Conservation (phyloP, 2,888 invertebrate species). For the Tricholauxania praeusta region DNA sequence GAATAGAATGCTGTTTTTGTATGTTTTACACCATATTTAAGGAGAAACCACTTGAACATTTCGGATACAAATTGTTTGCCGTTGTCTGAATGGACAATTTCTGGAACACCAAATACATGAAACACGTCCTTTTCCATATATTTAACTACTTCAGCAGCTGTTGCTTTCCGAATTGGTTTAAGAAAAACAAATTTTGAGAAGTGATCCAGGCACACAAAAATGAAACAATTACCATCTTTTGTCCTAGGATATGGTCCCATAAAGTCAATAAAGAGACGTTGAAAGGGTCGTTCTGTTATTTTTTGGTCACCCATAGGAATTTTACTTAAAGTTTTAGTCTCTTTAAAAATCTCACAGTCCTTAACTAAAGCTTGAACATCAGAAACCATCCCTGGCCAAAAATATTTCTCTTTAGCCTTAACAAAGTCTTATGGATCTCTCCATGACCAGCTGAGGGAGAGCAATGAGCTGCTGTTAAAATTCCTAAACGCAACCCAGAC, state of each 20-base stretch:
- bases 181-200: conserved; percentile 33
- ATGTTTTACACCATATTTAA: conserved; percentile 35
- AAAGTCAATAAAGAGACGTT: conserved; percentile 36
- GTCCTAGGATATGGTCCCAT: conserved; percentile 37
- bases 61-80: conserved; percentile 48
- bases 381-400: conserved; percentile 41
- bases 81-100: conserved; percentile 50
- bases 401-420: conserved; percentile 28
- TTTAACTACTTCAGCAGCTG: too few relatives aligned
- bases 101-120: conserved; percentile 50
- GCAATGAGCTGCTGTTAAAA: conserved; percentile 20
- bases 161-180: too few relatives aligned
- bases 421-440: conserved; percentile 22
- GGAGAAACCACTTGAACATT: conserved; percentile 37
- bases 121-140: conserved; percentile 10
- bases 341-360: conserved; percentile 38
- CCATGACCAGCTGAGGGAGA: conserved; percentile 33
- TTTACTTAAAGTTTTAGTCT: background rate
- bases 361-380: conserved; percentile 33
- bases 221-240: background rate
- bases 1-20: conserved; percentile 45
- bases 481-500: background rate
- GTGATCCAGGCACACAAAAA: conserved; percentile 22
- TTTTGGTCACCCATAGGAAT: conserved; percentile 23
- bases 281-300: conserved; percentile 31